Evolutionary conservation across 2,888 invertebrate genomes (phyloP), one percentile per base, ranked within the genome.

Genomic region (Antheraea assamensis): DNA sequence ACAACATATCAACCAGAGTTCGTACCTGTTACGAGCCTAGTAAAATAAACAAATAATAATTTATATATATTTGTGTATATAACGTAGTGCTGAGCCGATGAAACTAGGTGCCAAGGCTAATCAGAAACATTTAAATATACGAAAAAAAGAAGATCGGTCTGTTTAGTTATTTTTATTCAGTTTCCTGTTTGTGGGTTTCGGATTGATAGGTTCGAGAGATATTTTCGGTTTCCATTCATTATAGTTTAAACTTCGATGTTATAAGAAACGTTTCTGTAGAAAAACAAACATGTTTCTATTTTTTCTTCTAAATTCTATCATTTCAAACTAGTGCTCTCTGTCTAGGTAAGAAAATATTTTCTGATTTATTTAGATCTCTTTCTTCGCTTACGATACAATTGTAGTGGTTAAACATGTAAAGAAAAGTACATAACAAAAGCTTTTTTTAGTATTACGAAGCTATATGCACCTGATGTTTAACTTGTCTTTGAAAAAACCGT

Each of bases 1-100:
- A 61, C 15, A 61, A 27, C 35, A 35, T 73, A 73, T 68, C 42
- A n/a, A 42, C 35, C 58, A 58, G 70, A 70, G 70, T 73, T 55
- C 70, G 42, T 55, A 55, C 73, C 70, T 73, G 73, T 73, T 58
- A 70, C 73, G 70, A 55, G 70, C 27, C 58, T 73, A 70, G 35
- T 21, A 52, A 73, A 70, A 73, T 42, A 73, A 73, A 73, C 73
- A 73, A 21, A 19, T 35, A 19, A 70, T 73, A 70, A 73, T 73
- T 73, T 73, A 73, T 70, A 70, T 42, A 31, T 27, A 35, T 42
- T 49, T 52, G 52, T 66, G 61, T 47, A 55, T 72, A 61, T 61
- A 61, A 27, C 61, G 27, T 35, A 52, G 72, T 30, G 68, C 52
- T 68, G 70, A 55, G 35, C 35, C 71, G 71, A 30, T 52, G 73